Evolutionary conservation across 2,888 invertebrate genomes (phyloP).

Genomic region (Acronicta aceris): DNA sequence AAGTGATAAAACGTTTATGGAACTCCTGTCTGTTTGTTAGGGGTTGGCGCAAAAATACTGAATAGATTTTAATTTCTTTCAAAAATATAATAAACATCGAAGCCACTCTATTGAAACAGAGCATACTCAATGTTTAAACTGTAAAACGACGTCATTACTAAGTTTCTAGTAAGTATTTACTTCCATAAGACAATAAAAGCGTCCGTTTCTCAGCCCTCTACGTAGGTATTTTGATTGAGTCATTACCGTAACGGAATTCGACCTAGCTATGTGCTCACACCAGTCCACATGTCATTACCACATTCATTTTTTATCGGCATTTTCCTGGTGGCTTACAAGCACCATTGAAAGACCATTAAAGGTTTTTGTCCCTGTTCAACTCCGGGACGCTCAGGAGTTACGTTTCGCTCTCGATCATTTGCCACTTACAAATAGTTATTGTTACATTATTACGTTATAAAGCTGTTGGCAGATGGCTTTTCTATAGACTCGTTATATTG

Average conservation of each 20-base stretch:
- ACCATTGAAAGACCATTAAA: slow-evolving; percentile 70
- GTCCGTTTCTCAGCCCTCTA: slow-evolving; percentile 24
- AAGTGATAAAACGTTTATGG: no score
- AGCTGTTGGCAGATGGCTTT: slow-evolving; percentile 16
- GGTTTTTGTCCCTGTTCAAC: slow-evolving; percentile 59
- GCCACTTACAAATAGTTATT: slow-evolving; percentile 34
- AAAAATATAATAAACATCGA: no score
- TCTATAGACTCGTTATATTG: slow-evolving; percentile 13
- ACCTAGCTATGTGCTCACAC: slow-evolving; percentile 49
- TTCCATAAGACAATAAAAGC: slow-evolving; percentile 22
- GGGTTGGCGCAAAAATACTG: no score
- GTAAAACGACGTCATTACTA: no score
- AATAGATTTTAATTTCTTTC: no score
- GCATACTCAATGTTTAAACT: no score
- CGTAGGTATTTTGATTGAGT: slow-evolving; percentile 62
- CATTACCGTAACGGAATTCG: slow-evolving; percentile 59
- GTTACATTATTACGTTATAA: slow-evolving; percentile 34
- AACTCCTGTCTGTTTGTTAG: no score
- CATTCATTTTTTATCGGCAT: slow-evolving; percentile 67
- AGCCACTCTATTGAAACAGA: no score
- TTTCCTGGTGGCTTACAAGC: slow-evolving; percentile 59
- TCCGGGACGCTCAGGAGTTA: slow-evolving; percentile 27
- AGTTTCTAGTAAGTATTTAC: background rate
- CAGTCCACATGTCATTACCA: slow-evolving; percentile 61
- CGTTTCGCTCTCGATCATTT: slow-evolving; percentile 46